Conservation (phyloP, 2,888 invertebrate genomes). For the Drosophila algonquin region DNA sequence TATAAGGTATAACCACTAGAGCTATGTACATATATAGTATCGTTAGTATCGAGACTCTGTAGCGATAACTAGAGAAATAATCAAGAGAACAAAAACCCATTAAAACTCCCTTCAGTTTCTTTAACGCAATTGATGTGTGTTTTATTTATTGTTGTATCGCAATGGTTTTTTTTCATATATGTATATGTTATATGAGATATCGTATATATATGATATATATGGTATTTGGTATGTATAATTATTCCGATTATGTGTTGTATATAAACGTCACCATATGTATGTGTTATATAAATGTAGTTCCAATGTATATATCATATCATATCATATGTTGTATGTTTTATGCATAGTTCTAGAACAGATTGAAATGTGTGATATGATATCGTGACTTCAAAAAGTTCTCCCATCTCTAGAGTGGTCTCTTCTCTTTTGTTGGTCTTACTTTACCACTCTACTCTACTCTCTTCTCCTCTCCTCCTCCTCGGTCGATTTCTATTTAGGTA, state of each 20-base stretch:
- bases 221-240: constrained; percentile 65
- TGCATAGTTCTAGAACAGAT: constrained; percentile 50
- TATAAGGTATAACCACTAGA: constrained; percentile 35
- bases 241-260: constrained; percentile 65
- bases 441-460: constrained; percentile 27
- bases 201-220: constrained; percentile 42
- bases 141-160: constrained; percentile 71
- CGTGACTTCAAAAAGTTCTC: constrained; percentile 5
- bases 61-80: constrained; percentile 46
- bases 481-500: constrained; percentile 53
- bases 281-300: constrained; percentile 32
- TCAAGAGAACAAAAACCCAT: constrained; percentile 19
- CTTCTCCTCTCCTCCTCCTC: constrained; percentile 40
- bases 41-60: constrained; percentile 56
- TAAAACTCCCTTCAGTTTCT: not conserved
- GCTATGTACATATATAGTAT: constrained; percentile 63
- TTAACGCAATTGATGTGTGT: constrained; percentile 62
- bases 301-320: constrained; percentile 45
- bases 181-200: constrained; percentile 59
- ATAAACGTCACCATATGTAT: constrained; percentile 59
- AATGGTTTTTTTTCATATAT: constrained; percentile 60
- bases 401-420: not conserved
- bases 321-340: constrained; percentile 38
- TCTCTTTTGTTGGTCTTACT: not conserved
- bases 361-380: constrained; percentile 54